Evolutionary conservation across 2,888 invertebrate species (phyloP), one percentile per base, ranked within the genome.

Genomic region (Rhyacophila evoluta): DNA sequence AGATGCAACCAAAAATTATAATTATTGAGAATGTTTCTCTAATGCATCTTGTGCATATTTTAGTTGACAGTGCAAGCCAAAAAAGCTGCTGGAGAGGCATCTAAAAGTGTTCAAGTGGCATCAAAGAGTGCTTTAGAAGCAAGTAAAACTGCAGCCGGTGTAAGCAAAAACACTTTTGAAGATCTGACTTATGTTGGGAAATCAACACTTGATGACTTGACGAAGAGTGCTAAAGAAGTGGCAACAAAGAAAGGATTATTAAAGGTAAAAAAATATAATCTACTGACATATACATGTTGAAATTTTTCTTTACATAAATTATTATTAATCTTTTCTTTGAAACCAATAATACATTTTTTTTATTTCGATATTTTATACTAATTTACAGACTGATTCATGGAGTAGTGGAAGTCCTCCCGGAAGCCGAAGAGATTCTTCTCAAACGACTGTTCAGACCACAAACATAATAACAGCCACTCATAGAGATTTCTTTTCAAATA

Each of bases 131-230:
- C 96, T 0, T 84, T 96, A 28, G 96, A 96, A 88, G 95, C 95
- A 0, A 95, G 95, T 79, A 96, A 95, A 86, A 95, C 95, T 11
- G 96, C 96, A 0, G 95, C 96, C 0, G 96, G 95, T 5, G 96
- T 94, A 8, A 95, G 96, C 84, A 95, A 95, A 86, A 96, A 95
- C 83, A 97, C 97, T 0, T 89, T 97, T 3, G 97, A 97, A 81
- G 97, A 97, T 86, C 89, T 97, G 27, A 95, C 95, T 0, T 96
- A 96, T 84, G 96, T 97, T 2, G 94, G 96, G n/a, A 96, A 96
- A 86, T 95, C 95, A 29, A 96, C 97, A 0, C 88, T 97, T 55
- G 97, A 96, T 0, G 97, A 97, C 86, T 88, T 97, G 15, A 97
- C 97, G 0, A 97, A 97, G 87, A 95, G 95, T 84, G 97, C 97